phyloP scores from a whole-genome alignment of 2,888 invertebrate genomes.

The Chrysomela aeneicollis region DNA sequence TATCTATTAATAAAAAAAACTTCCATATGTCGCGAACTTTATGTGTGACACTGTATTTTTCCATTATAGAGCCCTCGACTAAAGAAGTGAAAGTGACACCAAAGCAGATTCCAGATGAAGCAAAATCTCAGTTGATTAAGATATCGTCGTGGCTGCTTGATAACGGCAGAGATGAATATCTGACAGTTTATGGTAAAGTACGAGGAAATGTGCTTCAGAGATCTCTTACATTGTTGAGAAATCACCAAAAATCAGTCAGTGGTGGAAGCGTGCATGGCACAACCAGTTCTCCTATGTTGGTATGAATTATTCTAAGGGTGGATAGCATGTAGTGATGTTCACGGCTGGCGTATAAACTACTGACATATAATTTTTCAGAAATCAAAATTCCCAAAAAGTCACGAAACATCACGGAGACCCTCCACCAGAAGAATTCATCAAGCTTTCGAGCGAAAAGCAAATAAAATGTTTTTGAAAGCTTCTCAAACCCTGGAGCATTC shows the following conservation, averaged over 20 bases:
- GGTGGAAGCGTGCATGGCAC: slow-evolving; percentile 74
- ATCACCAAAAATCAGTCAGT: slow-evolving; percentile 81
- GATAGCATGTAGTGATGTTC: too few relatives aligned
- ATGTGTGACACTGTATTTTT: too few relatives aligned
- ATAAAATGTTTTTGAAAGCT: slow-evolving; percentile 82
- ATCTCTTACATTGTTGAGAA: slow-evolving; percentile 79
- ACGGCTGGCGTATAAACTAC: too few relatives aligned
- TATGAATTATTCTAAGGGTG: slow-evolving; percentile 63
- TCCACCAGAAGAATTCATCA: slow-evolving; percentile 84
- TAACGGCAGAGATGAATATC: slow-evolving; percentile 76
- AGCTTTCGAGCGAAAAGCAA: slow-evolving; percentile 82
- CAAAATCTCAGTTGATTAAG: slow-evolving; percentile 75
- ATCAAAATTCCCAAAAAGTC: slow-evolving; percentile 73
- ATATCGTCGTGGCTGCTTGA: slow-evolving; percentile 89
- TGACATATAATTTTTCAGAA: slow-evolving; percentile 62
- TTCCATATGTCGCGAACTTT: too few relatives aligned
- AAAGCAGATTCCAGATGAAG: slow-evolving; percentile 74
- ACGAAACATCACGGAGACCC: slow-evolving; percentile 80
- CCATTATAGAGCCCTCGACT: slow-evolving; percentile 37
- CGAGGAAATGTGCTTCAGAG: slow-evolving; percentile 79
- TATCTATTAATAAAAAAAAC: too few relatives aligned
- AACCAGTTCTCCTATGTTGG: slow-evolving; percentile 68
- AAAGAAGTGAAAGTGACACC: slow-evolving; percentile 62
- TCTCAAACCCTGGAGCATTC: slow-evolving; percentile 84
- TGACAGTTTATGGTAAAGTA: slow-evolving; percentile 77